Evolutionary conservation across 30 jellyfish, hydroid and myxozoan species (phyloP), one percentile per base, ranked within the genome.

Genomic region (Mastigias papua): DNA sequence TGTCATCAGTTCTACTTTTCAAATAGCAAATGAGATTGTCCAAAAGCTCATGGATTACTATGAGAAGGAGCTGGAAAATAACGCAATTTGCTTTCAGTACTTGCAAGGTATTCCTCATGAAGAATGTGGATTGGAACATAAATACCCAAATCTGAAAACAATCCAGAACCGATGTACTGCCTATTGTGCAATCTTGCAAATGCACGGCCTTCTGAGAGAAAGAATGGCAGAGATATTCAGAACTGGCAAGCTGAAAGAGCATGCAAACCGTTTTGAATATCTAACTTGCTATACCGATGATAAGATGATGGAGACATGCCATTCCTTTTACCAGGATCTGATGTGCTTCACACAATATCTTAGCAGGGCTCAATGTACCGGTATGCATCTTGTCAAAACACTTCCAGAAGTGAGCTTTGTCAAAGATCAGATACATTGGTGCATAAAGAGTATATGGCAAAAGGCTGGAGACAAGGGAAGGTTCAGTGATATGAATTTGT

Each of bases 371-470:
- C 33, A 73, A 15, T 73, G 74, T 34, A 9, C 78, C 1, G 94
- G 94, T 37, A 23, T 61, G 49, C 82, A 60, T 75, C 69, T 85
- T 7, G 88, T 60, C 17, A 85, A 48, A 28, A 72, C 86, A n/a
- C 62, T 85, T 26, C 94, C 88, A 11, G 84, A 42, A 10, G 73
- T 85, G 94, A 21, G 13, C 5, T 37, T 25, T 63, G 82, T 85
- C 30, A 85, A 85, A 34, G 88, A 73, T 23, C 94, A 85, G 50
- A 85, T 85, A 34, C 69, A 32, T 63, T 85, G 94, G 94, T 85
- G 72, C 70, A 42, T 66, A 16, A 34, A 22, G 20, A 32, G 15
- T 8, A 57, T 69, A 34, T 83, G 85, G 85, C 37, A 34, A 46
- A 63, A 61, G n/a, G 90, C 81, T 27, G 82, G 71, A 4, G 82